Base-by-base conservation (phyloP, 2,797 vertebrate species). In the Scolopax rusticola region DNA sequence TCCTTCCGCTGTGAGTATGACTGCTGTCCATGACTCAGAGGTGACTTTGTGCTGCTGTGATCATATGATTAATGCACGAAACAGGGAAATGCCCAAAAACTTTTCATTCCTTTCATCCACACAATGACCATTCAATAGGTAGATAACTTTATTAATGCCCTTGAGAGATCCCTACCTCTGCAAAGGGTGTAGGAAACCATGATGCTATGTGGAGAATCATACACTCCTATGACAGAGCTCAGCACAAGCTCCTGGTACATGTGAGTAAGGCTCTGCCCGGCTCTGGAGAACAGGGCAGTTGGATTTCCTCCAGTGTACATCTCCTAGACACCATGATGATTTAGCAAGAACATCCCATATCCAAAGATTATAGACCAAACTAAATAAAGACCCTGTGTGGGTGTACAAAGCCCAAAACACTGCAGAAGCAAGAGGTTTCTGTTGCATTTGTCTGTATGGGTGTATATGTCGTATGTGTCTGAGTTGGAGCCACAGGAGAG, bases 341-440 rank as follows among this genome's bases (percentile, higher is more conserved):
- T 94, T 92, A 91, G 38, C 12, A 92, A 87, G 59, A 84, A 40
- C 33, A 77, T 89, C 79, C 51, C 63, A 51, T 94, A 84, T 30
- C 83, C 80, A 88, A 90, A 70, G 91, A 90, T 84, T 93, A 84
- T 61, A 84, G 47, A 73, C 33, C 54, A 74, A 93, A 86, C 70
- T 95, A 93, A 95, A 95, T 91, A 95, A 88, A 94, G 18, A 5
- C 51, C 73, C 47, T 79, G 27, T 63, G 85, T 84, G 74, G 70
- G 76, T 84, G 83, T 79, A 30, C 56, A 91, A 88, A 95, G 17
- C 11, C 36, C 51, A 65, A 86, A 90, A 70, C 79, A 36, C 57
- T 51, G 53, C 12, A 86, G 61, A 74, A 95, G 40, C 12, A 77
- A 87, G 67, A 86, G 5, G 20, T 40, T 91, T 81, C 36, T 85